These are phyloP conservation scores for Mercenaria mercenaria DNA, from an alignment of 1,140 invertebrate genomes.

Conservation along the genomic window DNA sequence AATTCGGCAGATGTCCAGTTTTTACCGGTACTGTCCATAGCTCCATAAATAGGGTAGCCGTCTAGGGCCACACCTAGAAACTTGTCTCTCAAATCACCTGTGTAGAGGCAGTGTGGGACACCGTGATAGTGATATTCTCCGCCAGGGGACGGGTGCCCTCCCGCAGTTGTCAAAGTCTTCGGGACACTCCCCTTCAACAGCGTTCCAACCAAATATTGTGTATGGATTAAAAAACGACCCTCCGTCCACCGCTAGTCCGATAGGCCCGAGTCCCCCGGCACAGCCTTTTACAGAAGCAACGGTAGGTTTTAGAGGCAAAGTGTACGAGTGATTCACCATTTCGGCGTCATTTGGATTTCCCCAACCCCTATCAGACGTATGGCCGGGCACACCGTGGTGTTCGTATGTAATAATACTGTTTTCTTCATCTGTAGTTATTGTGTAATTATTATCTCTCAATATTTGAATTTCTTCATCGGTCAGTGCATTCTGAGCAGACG, in stretches of 20 bases:
- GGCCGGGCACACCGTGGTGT: conserved; percentile 31
- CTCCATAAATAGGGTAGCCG: conserved; percentile 50
- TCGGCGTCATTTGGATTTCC: conserved; percentile 13
- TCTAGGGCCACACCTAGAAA: conserved; percentile 50
- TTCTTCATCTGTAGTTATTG: neutral
- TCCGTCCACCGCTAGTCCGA: conserved; percentile 12
- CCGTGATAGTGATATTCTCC: conserved; percentile 39
- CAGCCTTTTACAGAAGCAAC: conserved; percentile 20
- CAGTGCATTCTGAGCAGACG: neutral
- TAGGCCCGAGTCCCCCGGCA: conserved; percentile 9
- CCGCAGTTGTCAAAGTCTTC: neutral
- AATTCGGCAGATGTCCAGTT: conserved; percentile 26
- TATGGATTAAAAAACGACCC: conserved; percentile 44
- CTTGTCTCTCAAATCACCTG: conserved; percentile 30
- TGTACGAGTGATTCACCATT: neutral
- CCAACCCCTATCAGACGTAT: conserved; percentile 7
- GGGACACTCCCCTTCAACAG: conserved; percentile 31
- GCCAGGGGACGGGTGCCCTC: neutral
- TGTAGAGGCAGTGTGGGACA: conserved; percentile 33
- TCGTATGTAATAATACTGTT: neutral
- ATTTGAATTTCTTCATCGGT: conserved; percentile 9
- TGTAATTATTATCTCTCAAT: neutral
- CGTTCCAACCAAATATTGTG: conserved; percentile 5
- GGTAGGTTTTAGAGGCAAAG: conserved; percentile 15
- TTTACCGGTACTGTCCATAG: conserved; percentile 15